Evolutionary conservation across 1,140 invertebrate species (phyloP).

Genomic region (Neodiprion virginianus): DNA sequence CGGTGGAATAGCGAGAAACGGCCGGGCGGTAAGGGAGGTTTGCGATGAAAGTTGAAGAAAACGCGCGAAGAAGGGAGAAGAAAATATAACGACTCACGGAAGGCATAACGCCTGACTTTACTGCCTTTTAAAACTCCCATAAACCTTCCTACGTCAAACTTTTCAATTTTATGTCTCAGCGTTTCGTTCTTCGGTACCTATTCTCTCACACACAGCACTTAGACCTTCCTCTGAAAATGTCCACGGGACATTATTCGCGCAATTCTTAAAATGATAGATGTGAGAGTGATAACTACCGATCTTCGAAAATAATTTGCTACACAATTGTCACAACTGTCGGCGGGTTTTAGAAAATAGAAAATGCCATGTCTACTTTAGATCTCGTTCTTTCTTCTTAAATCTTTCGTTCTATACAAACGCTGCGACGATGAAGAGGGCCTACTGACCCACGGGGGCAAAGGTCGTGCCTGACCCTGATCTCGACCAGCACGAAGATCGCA

Average conservation of each 20-base stretch:
- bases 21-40: conserved; percentile 18
- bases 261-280: too few relatives aligned
- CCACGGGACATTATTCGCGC: neutral
- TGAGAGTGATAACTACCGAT: too few relatives aligned
- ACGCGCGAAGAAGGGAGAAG: conserved; percentile 31
- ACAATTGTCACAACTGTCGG: too few relatives aligned
- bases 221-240: conserved; percentile 13
- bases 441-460: neutral
- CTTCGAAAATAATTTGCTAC: too few relatives aligned
- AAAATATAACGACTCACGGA: conserved; percentile 54
- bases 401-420: neutral
- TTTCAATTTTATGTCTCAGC: conserved; percentile 59
- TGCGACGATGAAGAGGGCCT: neutral
- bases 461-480: neutral
- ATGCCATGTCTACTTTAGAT: too few relatives aligned
- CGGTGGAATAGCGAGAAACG: conserved; percentile 22
- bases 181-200: conserved; percentile 34
- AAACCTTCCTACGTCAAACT: conserved; percentile 54
- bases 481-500: neutral
- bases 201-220: conserved; percentile 35
- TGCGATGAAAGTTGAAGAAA: conserved; percentile 1
- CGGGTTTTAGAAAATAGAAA: too few relatives aligned
- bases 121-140: conserved; percentile 57
- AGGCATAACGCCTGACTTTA: conserved; percentile 57
- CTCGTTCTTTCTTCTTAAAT: neutral